Evolutionary conservation across 2,888 invertebrate genomes (phyloP).

Genomic region (Sicus ferrugineus): DNA sequence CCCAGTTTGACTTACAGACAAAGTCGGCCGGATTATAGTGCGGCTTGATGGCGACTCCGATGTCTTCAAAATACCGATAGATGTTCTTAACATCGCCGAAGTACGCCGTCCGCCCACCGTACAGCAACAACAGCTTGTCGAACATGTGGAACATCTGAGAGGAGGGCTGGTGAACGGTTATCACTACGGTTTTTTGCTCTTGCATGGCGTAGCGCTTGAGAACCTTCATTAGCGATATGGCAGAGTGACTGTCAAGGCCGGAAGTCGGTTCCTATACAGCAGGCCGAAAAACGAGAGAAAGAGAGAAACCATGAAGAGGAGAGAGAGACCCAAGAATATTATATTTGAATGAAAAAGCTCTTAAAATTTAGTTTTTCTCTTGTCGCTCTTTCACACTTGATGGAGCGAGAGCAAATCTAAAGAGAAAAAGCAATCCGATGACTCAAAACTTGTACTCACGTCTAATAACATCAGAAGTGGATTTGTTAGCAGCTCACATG

Average conservation of each 20-base stretch:
- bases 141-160: constrained; percentile 86
- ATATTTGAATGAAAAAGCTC: no score
- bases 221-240: constrained; percentile 76
- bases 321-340: background rate
- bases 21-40: constrained; percentile 88
- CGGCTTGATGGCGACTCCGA: constrained; percentile 76
- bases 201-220: constrained; percentile 77
- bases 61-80: constrained; percentile 74
- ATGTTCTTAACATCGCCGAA: constrained; percentile 77
- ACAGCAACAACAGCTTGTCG: constrained; percentile 75
- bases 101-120: constrained; percentile 78
- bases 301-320: constrained; percentile 1
- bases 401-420: background rate
- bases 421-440: no score
- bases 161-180: constrained; percentile 84
- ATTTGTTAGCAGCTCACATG: constrained; percentile 82
- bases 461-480: constrained; percentile 81
- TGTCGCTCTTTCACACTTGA: background rate
- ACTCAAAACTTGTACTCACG: constrained; percentile 67
- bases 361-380: no score
- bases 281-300: constrained; percentile 35
- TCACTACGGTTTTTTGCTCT: constrained; percentile 80
- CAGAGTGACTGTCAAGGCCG: constrained; percentile 82
- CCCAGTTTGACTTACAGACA: constrained; percentile 70
- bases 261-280: constrained; percentile 80